These are phyloP conservation scores for Aricia agestis DNA, from an alignment of 1,140 invertebrate genomes.

Conservation along the genomic window DNA sequence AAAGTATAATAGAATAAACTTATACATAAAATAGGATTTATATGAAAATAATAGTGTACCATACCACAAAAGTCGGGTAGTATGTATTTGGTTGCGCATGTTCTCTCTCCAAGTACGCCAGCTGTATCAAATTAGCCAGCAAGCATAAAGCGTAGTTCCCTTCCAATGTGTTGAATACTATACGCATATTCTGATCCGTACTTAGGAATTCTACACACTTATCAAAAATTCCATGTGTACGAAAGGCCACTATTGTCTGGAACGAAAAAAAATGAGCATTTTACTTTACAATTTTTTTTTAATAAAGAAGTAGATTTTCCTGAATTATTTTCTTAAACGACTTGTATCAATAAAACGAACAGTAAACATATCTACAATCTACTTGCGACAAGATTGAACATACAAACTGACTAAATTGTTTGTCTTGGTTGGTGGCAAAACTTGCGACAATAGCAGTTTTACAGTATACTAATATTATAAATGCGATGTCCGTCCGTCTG, in stretches of 20 bases:
- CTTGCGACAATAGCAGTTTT: too few species aligned
- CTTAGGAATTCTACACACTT: slow-evolving; percentile 85
- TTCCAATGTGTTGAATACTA: slow-evolving; percentile 92
- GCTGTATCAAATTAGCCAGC: slow-evolving; percentile 85
- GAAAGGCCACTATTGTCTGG: slow-evolving; percentile 81
- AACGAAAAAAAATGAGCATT: slow-evolving; percentile 24
- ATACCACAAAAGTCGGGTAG: slow-evolving; percentile 84
- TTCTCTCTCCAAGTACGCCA: slow-evolving; percentile 85
- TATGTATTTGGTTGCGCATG: slow-evolving; percentile 78
- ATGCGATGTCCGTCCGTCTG: too few species aligned
- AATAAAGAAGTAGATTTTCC: too few species aligned
- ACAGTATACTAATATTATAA: too few species aligned
- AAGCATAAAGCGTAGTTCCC: slow-evolving; percentile 92
- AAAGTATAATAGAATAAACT: too few species aligned
- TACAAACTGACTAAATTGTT: too few species aligned
- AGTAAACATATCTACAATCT: too few species aligned
- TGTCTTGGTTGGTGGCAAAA: too few species aligned
- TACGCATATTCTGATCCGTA: slow-evolving; percentile 88
- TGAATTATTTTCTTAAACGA: too few species aligned
- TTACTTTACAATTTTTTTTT: neutral
- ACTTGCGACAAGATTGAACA: too few species aligned
- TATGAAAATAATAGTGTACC: slow-evolving; percentile 22
- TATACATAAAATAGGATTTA: too few species aligned
- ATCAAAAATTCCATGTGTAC: slow-evolving; percentile 82
- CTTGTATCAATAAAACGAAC: too few species aligned